Conservation (phyloP, 2,113 vertebrate species). For the Syngnathus typhle region DNA sequence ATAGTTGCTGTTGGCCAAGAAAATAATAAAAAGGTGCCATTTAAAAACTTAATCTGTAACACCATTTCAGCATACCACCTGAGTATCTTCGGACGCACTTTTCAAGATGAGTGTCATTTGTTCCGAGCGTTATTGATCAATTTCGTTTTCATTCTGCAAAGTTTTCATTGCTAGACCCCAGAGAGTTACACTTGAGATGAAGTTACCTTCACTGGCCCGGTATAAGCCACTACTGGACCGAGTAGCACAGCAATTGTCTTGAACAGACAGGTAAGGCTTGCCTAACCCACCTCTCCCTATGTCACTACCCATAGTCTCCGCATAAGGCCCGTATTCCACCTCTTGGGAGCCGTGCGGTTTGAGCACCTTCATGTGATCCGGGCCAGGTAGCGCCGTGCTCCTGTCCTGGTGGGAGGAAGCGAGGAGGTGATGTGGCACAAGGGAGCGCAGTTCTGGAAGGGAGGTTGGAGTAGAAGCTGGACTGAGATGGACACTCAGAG, state of each 20-base stretch:
- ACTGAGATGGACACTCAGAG: slow-evolving; percentile 60
- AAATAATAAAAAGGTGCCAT: no score
- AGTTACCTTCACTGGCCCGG: slow-evolving; percentile 75
- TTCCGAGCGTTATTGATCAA: slow-evolving; percentile 72
- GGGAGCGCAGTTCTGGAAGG: slow-evolving; percentile 71
- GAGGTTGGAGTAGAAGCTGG: slow-evolving; percentile 42
- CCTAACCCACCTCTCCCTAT: slow-evolving; percentile 31
- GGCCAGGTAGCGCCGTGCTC: neutral
- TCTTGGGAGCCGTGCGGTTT: slow-evolving; percentile 61
- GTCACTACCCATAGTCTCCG: slow-evolving; percentile 47
- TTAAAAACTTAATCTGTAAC: neutral
- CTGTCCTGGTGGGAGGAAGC: slow-evolving; percentile 64
- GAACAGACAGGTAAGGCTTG: slow-evolving; percentile 45
- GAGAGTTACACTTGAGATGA: slow-evolving; percentile 85
- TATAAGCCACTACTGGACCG: slow-evolving; percentile 48
- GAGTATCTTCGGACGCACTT: neutral
- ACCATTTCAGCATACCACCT: neutral
- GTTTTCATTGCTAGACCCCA: slow-evolving; percentile 94
- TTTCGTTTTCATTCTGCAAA: slow-evolving; percentile 83
- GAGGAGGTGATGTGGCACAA: slow-evolving; percentile 62
- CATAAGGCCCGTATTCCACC: slow-evolving; percentile 46
- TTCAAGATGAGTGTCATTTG: neutral
- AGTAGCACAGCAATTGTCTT: slow-evolving; percentile 68
- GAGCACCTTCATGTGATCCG: slow-evolving; percentile 61
- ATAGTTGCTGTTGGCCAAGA: no score